Evolutionary conservation across 2,113 vertebrate genomes (phyloP).

Genomic region (Myrmecobius fasciatus): DNA sequence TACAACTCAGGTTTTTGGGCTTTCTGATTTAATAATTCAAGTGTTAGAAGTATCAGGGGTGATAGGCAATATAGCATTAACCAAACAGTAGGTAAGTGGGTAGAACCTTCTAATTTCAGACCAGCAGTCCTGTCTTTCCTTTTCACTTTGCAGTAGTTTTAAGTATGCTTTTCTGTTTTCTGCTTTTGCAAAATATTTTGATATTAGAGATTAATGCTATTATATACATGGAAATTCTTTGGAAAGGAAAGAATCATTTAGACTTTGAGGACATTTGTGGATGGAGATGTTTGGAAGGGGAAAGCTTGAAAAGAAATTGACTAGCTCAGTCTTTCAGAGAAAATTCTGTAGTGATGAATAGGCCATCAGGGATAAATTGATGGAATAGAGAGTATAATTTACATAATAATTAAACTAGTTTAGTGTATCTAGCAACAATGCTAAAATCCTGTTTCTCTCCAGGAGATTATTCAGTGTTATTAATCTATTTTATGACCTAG

Average conservation of each 20-base stretch:
- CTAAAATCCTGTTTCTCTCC: conserved; percentile 63
- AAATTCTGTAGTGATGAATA: conserved; percentile 68
- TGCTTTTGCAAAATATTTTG: neutral
- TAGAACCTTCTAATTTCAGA: accelerated
- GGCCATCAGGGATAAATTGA: conserved; percentile 72
- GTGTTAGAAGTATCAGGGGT: neutral
- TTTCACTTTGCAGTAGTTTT: accelerated
- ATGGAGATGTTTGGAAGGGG: neutral
- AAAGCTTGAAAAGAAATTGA: neutral
- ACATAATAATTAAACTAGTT: conserved; percentile 75
- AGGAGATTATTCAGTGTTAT: conserved; percentile 40
- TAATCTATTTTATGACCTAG: conserved; percentile 75
- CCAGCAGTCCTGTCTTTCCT: accelerated
- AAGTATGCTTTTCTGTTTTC: accelerated
- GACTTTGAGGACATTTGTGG: conserved; percentile 35
- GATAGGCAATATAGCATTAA: neutral
- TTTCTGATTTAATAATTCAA: neutral
- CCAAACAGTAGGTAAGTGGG: neutral
- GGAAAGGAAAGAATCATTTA: neutral
- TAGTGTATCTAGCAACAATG: conserved; percentile 66
- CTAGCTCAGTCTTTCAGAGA: conserved; percentile 69
- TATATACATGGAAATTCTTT: accelerated
- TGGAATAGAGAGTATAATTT: conserved; percentile 71
- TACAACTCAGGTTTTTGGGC: neutral
- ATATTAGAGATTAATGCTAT: accelerated